Percentiles rank a stretch among this genome's conserved stretches.
Evolutionary conservation across 2,888 invertebrate species (phyloP).

Genomic region (Sesia apiformis): DNA sequence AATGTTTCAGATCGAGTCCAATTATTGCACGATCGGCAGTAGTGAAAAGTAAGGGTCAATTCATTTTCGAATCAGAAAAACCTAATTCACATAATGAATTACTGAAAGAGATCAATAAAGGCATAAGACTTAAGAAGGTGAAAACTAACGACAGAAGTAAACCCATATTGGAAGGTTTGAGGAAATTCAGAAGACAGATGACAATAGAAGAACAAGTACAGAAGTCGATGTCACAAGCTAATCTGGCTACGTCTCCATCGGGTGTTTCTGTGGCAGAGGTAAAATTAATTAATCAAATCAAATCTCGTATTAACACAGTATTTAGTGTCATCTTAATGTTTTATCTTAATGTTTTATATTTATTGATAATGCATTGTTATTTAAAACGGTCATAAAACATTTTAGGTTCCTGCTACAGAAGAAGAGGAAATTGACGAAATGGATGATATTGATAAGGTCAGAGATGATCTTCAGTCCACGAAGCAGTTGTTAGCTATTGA

Average conservation of each 20-base stretch:
- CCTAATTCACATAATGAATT: slow-evolving; percentile 85
- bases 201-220: slow-evolving; percentile 93
- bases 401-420: slow-evolving; percentile 46
- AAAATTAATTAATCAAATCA: slow-evolving; percentile 2
- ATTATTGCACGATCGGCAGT: slow-evolving; percentile 73
- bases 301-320: too few species aligned
- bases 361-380: background rate
- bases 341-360: background rate
- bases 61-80: slow-evolving; percentile 91
- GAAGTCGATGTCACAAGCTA: slow-evolving; percentile 83
- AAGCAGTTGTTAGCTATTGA: slow-evolving; percentile 93
- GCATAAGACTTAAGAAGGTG: slow-evolving; percentile 82
- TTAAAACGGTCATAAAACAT: slow-evolving; percentile 5
- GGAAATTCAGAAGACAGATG: slow-evolving; percentile 91
- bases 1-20: slow-evolving; percentile 70
- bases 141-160: slow-evolving; percentile 90
- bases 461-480: slow-evolving; percentile 93
- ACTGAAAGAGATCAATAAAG: slow-evolving; percentile 86
- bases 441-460: slow-evolving; percentile 92
- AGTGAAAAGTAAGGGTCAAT: slow-evolving; percentile 84
- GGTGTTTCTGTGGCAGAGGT: slow-evolving; percentile 49
- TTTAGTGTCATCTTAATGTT: background rate
- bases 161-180: slow-evolving; percentile 86
- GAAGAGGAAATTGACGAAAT: slow-evolving; percentile 87
- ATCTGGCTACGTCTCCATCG: slow-evolving; percentile 70